These are phyloP conservation scores for Brachionus sp. DNA, from an alignment of 1,140 invertebrate genomes.

Conservation along the genomic window DNA sequence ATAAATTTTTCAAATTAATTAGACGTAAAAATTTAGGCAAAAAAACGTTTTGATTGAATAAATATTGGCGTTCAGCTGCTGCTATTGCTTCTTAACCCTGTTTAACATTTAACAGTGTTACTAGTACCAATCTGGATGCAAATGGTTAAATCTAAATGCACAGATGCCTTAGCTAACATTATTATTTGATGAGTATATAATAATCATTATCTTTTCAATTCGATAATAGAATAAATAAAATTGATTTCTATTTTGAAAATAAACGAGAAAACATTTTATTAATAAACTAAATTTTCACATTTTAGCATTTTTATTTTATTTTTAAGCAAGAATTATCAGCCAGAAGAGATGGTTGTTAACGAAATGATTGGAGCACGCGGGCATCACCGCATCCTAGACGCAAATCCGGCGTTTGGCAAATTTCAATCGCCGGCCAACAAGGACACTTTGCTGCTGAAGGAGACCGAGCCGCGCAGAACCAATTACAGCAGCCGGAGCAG, in stretches of 20 bases:
- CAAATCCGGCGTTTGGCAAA: neutral
- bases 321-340: neutral
- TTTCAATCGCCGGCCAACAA: neutral
- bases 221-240: neutral
- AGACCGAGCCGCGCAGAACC: neutral
- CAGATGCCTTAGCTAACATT: neutral
- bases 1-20: too few species aligned
- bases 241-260: neutral
- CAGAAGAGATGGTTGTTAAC: neutral
- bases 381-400: neutral
- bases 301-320: neutral
- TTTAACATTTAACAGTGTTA: neutral
- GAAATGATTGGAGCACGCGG: neutral
- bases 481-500: neutral
- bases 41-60: neutral
- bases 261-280: too few species aligned
- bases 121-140: neutral
- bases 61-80: neutral
- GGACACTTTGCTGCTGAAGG: constrained; percentile 5
- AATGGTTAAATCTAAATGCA: neutral
- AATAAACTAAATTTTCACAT: neutral
- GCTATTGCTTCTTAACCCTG: neutral
- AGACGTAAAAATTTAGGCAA: too few species aligned
- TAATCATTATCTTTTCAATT: neutral
- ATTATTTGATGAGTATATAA: neutral